phyloP scores from a whole-genome alignment of 2,113 vertebrate genomes.

The Rhea americana region DNA sequence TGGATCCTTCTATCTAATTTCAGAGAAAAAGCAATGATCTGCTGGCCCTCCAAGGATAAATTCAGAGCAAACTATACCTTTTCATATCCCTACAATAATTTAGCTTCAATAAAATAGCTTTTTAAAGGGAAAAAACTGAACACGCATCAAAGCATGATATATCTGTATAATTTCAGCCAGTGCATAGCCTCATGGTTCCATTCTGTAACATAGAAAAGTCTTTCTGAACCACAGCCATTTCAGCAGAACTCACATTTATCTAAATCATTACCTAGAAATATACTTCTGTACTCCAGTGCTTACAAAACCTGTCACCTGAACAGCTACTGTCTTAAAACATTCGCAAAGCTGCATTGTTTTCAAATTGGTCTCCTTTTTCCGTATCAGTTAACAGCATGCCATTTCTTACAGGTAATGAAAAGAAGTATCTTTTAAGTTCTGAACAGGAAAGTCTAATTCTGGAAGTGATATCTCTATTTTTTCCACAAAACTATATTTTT shows the following conservation, averaged over 20 bases:
- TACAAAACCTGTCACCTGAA: background rate
- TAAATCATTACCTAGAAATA: background rate
- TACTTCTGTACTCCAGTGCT: background rate
- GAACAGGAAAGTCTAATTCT: background rate
- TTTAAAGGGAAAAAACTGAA: conserved; percentile 42
- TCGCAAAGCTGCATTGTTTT: background rate
- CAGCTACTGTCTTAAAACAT: background rate
- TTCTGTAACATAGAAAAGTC: background rate
- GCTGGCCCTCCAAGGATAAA: conserved; percentile 54
- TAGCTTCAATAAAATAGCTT: conserved; percentile 54
- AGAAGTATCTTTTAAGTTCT: background rate
- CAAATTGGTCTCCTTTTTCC: background rate
- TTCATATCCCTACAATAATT: conserved; percentile 52
- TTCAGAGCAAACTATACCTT: conserved; percentile 48
- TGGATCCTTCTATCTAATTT: conserved; percentile 66
- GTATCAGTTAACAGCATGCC: background rate
- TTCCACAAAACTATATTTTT: background rate
- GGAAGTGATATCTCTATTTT: background rate
- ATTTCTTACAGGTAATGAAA: background rate
- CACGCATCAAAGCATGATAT: conserved; percentile 19
- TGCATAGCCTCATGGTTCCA: background rate
- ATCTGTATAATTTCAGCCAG: conserved; percentile 49
- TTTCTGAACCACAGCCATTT: background rate
- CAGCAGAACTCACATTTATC: background rate
- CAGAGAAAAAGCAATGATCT: conserved; percentile 60